Percentiles rank a stretch among this genome's conserved stretches.
Conservation (phyloP, 2,113 vertebrate genomes). For the Myrmecobius fasciatus region DNA sequence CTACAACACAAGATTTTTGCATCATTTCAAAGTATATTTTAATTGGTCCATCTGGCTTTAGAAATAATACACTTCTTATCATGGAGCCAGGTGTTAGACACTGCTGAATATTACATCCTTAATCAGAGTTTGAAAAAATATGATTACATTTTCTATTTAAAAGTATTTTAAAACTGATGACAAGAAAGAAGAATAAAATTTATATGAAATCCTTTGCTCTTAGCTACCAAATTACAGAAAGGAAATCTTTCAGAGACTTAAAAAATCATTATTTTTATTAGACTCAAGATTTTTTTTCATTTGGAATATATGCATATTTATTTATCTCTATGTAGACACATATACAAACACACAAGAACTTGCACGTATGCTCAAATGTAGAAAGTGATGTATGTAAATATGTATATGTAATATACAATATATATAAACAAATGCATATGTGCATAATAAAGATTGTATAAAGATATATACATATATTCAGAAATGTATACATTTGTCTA, state of each 20-base stretch:
- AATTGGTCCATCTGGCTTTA: constrained; percentile 76
- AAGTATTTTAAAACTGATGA: constrained; percentile 55
- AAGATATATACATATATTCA: not conserved
- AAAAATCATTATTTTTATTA: too few relatives aligned
- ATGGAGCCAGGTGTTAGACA: constrained; percentile 71
- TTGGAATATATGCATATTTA: too few relatives aligned
- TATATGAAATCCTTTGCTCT: not conserved
- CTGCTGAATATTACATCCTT: constrained; percentile 60
- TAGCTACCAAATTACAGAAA: not conserved
- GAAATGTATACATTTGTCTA: too few relatives aligned
- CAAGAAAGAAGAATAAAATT: constrained; percentile 42
- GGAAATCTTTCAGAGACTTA: not conserved
- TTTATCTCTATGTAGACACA: not conserved
- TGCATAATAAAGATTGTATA: too few relatives aligned
- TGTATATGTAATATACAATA: not conserved
- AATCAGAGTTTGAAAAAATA: constrained; percentile 60
- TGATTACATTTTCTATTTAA: constrained; percentile 61
- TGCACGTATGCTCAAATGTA: too few relatives aligned
- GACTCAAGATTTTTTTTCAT: too few relatives aligned
- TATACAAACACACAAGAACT: not conserved
- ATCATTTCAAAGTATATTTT: constrained; percentile 74
- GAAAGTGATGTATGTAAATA: not conserved
- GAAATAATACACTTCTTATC: constrained; percentile 67
- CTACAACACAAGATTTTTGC: constrained; percentile 46
- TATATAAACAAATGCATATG: too few relatives aligned